A percentile compares a stretch with the other conserved stretches of the same genome.
phyloP scores from a whole-genome alignment of 2,888 invertebrate species.

The Allacma fusca region DNA sequence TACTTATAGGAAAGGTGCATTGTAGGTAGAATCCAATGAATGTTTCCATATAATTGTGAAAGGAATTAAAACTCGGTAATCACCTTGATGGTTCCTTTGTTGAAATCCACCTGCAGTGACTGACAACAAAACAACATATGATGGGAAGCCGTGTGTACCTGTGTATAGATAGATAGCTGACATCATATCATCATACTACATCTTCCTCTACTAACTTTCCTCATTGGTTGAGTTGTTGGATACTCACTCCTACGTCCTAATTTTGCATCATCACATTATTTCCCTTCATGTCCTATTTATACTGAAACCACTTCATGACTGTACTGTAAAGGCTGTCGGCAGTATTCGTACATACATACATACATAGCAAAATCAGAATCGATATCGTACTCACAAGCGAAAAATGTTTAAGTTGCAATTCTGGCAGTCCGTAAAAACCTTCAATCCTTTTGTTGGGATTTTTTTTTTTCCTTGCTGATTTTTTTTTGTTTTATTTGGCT shows the following conservation, averaged over 20 bases:
- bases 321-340: too few relatives aligned
- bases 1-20: too few relatives aligned
- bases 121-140: neutral
- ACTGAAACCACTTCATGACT: neutral
- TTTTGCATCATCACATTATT: constrained; percentile 1
- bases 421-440: too few relatives aligned
- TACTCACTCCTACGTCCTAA: constrained; percentile 3
- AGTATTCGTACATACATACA: neutral
- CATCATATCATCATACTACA: neutral
- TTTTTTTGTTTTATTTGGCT: too few relatives aligned
- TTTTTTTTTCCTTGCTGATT: too few relatives aligned
- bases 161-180: neutral
- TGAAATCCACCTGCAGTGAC: neutral
- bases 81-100: constrained; percentile 12
- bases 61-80: constrained; percentile 3
- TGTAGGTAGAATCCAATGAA: neutral
- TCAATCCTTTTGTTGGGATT: too few relatives aligned
- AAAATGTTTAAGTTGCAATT: too few relatives aligned
- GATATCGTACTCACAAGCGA: neutral
- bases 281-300: constrained; percentile 1
- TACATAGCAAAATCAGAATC: neutral
- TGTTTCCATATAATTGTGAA: neutral
- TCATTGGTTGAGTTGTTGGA: too few relatives aligned
- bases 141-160: neutral
- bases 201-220: too few relatives aligned